Percentiles rank a stretch among this genome's conserved stretches.
Conservation (phyloP, 2,113 vertebrate genomes). For the Oryzias celebensis region DNA sequence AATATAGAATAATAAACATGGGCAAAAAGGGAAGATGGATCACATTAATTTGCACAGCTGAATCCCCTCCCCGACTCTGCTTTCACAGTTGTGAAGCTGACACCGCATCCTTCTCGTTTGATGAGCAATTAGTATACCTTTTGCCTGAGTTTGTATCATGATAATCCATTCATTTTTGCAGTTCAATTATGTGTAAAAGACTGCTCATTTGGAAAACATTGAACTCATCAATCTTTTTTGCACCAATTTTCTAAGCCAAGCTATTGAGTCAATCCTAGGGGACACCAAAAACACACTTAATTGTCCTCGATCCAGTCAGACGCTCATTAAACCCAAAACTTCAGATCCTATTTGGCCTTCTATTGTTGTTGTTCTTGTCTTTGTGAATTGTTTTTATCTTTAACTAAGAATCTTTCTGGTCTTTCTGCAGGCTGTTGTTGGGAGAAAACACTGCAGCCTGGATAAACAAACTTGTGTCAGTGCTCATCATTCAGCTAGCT, state of each 20-base stretch:
- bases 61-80: slow-evolving; percentile 28
- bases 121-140: slow-evolving; percentile 78
- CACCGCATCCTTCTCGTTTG: slow-evolving; percentile 68
- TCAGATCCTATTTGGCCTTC: slow-evolving; percentile 52
- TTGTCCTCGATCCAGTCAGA: slow-evolving; percentile 72
- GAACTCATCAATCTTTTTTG: slow-evolving; percentile 80
- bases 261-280: slow-evolving; percentile 70
- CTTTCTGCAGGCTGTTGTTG: slow-evolving; percentile 22
- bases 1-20: slow-evolving; percentile 71
- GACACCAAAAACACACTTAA: slow-evolving; percentile 73
- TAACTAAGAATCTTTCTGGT: slow-evolving; percentile 22
- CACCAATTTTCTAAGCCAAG: slow-evolving; percentile 65
- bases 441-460: slow-evolving; percentile 53
- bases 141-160: slow-evolving; percentile 73
- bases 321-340: slow-evolving; percentile 74
- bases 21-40: slow-evolving; percentile 75
- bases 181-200: slow-evolving; percentile 78
- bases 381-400: not conserved
- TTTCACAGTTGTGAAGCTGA: slow-evolving; percentile 66
- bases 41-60: slow-evolving; percentile 68
- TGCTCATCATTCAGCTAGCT: slow-evolving; percentile 64
- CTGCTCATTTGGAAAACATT: slow-evolving; percentile 78
- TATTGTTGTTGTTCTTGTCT: not conserved
- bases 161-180: slow-evolving; percentile 78
- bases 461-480: slow-evolving; percentile 70